A percentile compares a stretch with the other conserved stretches of the same genome.
phyloP scores from a whole-genome alignment of 1,140 invertebrate species.

The Batillaria attramentaria region DNA sequence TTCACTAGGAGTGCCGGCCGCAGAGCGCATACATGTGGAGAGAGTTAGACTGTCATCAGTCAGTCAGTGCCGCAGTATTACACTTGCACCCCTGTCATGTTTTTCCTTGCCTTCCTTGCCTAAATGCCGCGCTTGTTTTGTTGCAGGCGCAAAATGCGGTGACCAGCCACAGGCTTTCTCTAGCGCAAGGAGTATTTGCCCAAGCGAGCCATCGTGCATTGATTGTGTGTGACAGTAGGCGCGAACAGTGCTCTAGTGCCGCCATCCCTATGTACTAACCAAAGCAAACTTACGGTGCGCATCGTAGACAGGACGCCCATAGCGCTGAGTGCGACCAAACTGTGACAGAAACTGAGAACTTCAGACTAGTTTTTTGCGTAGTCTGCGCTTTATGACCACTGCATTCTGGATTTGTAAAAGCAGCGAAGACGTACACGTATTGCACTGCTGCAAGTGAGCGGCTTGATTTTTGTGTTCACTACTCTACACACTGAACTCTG shows the following conservation, averaged over 20 bases:
- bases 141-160: slow-evolving; percentile 25
- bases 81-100: neutral
- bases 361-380: neutral
- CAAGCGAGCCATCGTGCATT: neutral
- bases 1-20: neutral
- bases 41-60: no score
- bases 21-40: no score
- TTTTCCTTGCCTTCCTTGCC: neutral
- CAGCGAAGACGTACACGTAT: no score
- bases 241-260: neutral
- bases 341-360: no score
- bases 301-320: neutral
- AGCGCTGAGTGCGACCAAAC: neutral
- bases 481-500: neutral
- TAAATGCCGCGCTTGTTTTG: slow-evolving; percentile 27
- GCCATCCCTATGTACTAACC: neutral
- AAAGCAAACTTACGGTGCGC: neutral
- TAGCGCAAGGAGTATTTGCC: neutral
- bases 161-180: neutral
- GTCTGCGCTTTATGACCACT: no score
- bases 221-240: neutral
- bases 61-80: no score
- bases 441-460: no score
- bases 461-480: no score
- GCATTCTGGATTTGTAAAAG: no score